Percentiles rank a stretch among this genome's conserved stretches.
Evolutionary conservation across 1,140 invertebrate genomes (phyloP).

Genomic region (Lepidurus packardi): DNA sequence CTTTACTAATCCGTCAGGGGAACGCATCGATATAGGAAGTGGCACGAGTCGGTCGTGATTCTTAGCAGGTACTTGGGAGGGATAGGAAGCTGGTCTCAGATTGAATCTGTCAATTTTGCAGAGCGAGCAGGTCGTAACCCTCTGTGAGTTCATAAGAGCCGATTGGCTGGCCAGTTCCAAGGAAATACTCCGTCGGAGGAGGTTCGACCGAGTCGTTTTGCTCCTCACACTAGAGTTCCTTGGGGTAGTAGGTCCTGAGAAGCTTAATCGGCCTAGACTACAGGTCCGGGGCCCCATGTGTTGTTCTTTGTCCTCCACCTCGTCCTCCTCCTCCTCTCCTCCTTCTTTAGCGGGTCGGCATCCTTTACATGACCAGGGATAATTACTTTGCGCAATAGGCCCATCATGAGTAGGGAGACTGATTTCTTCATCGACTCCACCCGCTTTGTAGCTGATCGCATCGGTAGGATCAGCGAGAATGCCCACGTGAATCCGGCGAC

Average conservation of each 20-base stretch:
- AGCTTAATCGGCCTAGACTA: background rate
- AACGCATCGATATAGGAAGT: background rate
- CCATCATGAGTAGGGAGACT: background rate
- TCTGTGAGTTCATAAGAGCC: background rate
- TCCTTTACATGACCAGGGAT: background rate
- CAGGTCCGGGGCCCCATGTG: background rate
- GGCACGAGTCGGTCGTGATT: background rate
- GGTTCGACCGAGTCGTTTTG: background rate
- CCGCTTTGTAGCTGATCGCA: background rate
- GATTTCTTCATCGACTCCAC: background rate
- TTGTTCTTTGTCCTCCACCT: background rate
- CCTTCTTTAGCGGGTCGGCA: background rate
- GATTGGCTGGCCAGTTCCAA: background rate
- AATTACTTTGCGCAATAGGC: background rate
- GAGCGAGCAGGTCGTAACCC: background rate
- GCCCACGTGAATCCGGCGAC: conserved; percentile 35
- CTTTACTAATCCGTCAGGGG: background rate
- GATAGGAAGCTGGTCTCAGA: background rate
- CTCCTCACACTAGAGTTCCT: background rate
- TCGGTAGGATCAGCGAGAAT: conserved; percentile 20
- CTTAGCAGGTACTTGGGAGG: background rate
- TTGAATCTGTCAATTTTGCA: background rate
- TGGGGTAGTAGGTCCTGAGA: background rate
- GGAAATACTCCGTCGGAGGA: background rate
- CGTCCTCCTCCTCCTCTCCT: background rate